Evolutionary conservation across 2,113 vertebrate species (phyloP).

Genomic region (Myxocyprinus asiaticus): DNA sequence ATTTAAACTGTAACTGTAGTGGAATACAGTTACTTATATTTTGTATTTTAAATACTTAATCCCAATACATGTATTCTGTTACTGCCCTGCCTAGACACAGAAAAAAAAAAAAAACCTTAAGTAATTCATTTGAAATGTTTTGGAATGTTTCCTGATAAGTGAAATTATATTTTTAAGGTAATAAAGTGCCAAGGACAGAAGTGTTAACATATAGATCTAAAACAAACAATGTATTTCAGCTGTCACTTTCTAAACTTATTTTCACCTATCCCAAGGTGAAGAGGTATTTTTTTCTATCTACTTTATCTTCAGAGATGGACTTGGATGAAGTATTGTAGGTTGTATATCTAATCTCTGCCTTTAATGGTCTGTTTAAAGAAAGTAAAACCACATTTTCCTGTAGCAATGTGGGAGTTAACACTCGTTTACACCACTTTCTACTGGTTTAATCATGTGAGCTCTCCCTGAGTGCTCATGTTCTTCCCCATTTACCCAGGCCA

Average conservation of each 20-base stretch:
- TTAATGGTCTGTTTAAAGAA: background rate
- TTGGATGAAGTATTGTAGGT: background rate
- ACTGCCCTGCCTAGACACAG: too few relatives aligned
- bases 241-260: background rate
- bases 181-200: too few relatives aligned
- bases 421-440: background rate
- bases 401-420: slow-evolving; percentile 6
- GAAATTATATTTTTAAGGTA: too few relatives aligned
- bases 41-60: too few relatives aligned
- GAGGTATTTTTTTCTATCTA: background rate
- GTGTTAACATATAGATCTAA: too few relatives aligned
- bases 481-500: slow-evolving; percentile 29
- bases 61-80: too few relatives aligned
- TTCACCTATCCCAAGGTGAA: slow-evolving; percentile 11
- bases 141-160: too few relatives aligned
- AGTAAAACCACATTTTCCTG: background rate
- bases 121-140: too few relatives aligned
- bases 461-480: slow-evolving; percentile 14
- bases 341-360: background rate
- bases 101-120: too few relatives aligned
- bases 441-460: slow-evolving; percentile 20
- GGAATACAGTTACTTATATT: too few relatives aligned
- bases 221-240: background rate
- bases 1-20: too few relatives aligned
- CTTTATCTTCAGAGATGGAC: background rate